Evolutionary conservation across 2,888 invertebrate genomes (phyloP).

Genomic region (Torymus aiolomorphi): DNA sequence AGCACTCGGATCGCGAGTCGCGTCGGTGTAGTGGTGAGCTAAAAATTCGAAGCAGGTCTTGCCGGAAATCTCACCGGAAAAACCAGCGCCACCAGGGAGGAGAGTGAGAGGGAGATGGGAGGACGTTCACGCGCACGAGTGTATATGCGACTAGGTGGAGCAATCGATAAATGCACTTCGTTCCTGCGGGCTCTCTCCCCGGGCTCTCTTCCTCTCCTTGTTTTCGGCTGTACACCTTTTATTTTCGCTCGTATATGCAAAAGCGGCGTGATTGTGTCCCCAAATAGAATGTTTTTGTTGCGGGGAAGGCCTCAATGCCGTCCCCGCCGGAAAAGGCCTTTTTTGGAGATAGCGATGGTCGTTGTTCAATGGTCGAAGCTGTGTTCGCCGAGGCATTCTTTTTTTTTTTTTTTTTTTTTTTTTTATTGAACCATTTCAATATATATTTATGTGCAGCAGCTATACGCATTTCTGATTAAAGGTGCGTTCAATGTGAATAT

Average conservation of each 20-base stretch:
- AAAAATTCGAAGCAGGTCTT: slow-evolving; percentile 33
- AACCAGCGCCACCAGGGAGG: neutral
- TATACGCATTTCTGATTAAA: no score
- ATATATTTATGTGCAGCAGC: no score
- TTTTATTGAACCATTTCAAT: no score
- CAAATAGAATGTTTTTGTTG: neutral
- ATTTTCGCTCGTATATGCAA: neutral
- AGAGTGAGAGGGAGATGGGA: no score
- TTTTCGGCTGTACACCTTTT: slow-evolving; percentile 15
- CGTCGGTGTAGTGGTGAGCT: neutral
- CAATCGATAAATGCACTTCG: slow-evolving; percentile 45
- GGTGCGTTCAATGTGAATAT: no score
- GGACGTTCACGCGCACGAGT: neutral
- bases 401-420: no score
- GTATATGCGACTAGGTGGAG: slow-evolving; percentile 4
- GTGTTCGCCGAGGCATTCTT: no score
- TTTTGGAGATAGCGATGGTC: no score
- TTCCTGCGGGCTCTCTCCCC: neutral
- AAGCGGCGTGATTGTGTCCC: neutral
- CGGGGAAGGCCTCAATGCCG: neutral
- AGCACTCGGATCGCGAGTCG: no score
- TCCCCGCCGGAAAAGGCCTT: no score
- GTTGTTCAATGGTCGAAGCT: no score
- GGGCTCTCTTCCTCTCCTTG: neutral
- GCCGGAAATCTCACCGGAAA: slow-evolving; percentile 9